Conservation (phyloP, 2,888 invertebrate species). For the Amblyjoppa proteus region DNA sequence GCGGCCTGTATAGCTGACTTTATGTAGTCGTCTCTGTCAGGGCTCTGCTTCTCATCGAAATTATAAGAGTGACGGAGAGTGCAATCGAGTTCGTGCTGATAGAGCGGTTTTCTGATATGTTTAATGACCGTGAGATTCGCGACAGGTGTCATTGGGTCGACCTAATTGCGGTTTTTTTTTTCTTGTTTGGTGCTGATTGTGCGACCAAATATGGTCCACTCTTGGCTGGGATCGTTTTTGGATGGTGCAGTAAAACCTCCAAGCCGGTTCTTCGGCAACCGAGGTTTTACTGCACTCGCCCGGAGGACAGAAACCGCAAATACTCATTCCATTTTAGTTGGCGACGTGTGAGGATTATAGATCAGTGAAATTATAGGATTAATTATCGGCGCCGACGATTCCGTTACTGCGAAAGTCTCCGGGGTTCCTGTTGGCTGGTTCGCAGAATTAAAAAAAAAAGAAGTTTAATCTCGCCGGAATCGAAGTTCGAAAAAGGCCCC, state of each 20-base stretch:
- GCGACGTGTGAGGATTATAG: background rate
- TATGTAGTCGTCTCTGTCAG: background rate
- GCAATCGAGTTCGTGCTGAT: conserved; percentile 42
- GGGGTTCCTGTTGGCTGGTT: conserved; percentile 19
- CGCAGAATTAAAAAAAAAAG: conserved; percentile 36
- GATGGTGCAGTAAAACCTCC: background rate
- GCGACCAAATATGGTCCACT: background rate
- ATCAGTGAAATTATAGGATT: background rate
- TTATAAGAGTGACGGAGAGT: background rate
- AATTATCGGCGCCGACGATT: conserved; percentile 23
- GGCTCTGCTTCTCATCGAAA: background rate
- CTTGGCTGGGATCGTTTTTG: background rate
- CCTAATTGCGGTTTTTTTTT: conserved; percentile 2
- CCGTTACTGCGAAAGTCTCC: conserved; percentile 25
- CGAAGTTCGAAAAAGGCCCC: background rate
- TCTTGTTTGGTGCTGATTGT: background rate
- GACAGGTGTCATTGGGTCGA: conserved; percentile 21
- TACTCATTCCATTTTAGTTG: background rate
- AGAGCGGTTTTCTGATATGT: conserved; percentile 17
- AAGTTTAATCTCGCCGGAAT: conserved; percentile 26
- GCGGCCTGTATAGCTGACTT: background rate
- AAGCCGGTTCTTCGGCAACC: background rate
- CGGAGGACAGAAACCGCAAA: background rate
- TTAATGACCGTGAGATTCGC: conserved; percentile 45
- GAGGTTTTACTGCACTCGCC: too few relatives aligned